Evolutionary conservation across 1,140 invertebrate species (phyloP).

Genomic region (Druon quercuslanigerum): DNA sequence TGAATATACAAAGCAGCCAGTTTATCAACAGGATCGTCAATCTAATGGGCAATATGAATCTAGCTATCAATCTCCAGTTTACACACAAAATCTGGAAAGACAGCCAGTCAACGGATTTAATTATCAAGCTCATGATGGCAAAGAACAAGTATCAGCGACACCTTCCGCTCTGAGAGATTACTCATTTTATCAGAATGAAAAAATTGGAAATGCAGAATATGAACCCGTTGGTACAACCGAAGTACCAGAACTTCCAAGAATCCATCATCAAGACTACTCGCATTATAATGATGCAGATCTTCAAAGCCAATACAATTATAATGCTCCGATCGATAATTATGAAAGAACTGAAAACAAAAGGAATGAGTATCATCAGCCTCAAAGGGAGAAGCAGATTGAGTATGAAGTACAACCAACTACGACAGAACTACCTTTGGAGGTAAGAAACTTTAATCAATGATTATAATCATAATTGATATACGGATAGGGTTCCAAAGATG

Average conservation of each 20-base stretch:
- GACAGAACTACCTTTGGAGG: background rate
- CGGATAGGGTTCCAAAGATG: too few relatives aligned
- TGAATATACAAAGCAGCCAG: slow-evolving; percentile 37
- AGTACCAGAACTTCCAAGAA: slow-evolving; percentile 47
- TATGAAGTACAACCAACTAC: slow-evolving; percentile 18
- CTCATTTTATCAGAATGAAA: slow-evolving; percentile 56
- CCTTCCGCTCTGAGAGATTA: slow-evolving; percentile 49
- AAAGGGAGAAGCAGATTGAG: slow-evolving; percentile 29
- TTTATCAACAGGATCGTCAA: slow-evolving; percentile 49
- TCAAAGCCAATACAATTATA: slow-evolving; percentile 42
- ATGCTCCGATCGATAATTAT: slow-evolving; percentile 41
- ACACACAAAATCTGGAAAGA: slow-evolving; percentile 54
- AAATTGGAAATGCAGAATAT: slow-evolving; percentile 54
- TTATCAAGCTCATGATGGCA: slow-evolving; percentile 57
- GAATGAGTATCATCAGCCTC: slow-evolving; percentile 39
- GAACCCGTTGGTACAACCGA: slow-evolving; percentile 50
- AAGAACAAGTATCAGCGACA: slow-evolving; percentile 38
- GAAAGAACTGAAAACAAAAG: slow-evolving; percentile 37
- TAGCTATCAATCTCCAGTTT: slow-evolving; percentile 41
- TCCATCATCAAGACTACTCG: slow-evolving; percentile 51
- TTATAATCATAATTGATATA: too few relatives aligned
- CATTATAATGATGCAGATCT: slow-evolving; percentile 37
- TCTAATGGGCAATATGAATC: slow-evolving; percentile 36
- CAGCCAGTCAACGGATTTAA: slow-evolving; percentile 67
- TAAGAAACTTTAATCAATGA: too few relatives aligned